Percentiles rank a stretch among this genome's conserved stretches.
Conservation (phyloP, 2,888 invertebrate genomes). For the Drosophila leonis region DNA sequence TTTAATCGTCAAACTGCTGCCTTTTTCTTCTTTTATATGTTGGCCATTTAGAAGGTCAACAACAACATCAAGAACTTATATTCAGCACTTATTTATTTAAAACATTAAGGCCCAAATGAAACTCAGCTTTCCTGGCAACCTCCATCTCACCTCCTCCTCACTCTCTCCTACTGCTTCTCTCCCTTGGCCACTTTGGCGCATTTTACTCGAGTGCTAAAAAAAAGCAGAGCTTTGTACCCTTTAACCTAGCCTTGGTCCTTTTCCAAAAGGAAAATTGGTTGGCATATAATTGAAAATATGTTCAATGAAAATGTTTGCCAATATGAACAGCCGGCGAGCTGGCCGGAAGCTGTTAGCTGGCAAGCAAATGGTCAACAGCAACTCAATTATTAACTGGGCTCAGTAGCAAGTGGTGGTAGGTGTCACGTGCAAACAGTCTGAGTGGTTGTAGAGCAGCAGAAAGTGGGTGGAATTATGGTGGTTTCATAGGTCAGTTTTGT, state of each 20-base stretch:
- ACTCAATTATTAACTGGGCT: constrained; percentile 66
- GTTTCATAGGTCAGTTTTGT: neutral
- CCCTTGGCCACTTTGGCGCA: constrained; percentile 22
- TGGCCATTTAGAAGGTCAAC: constrained; percentile 21
- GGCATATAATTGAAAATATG: constrained; percentile 71
- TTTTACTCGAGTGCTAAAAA: neutral
- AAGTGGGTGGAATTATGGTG: neutral
- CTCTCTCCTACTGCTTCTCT: neutral
- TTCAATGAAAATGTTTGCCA: constrained; percentile 63
- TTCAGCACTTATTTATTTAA: constrained; percentile 48
- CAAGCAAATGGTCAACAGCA: constrained; percentile 52
- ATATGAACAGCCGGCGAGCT: constrained; percentile 7
- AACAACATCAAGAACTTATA: constrained; percentile 20
- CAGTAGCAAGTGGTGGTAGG: neutral
- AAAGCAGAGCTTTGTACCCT: constrained; percentile 18
- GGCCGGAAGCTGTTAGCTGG: constrained; percentile 12
- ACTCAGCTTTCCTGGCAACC: constrained; percentile 2
- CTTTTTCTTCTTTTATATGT: constrained; percentile 19
- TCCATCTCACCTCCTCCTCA: neutral
- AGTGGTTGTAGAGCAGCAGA: neutral
- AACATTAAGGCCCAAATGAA: constrained; percentile 38
- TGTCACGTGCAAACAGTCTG: neutral
- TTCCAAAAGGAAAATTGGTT: constrained; percentile 47
- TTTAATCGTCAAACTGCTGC: constrained; percentile 40
- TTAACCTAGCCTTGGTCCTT: constrained; percentile 16